Percentiles rank a stretch among this genome's conserved stretches.
These are phyloP conservation scores for Leptinotarsa undecemlineata DNA, from an alignment of 1,140 invertebrate genomes.

Conservation along the genomic window DNA sequence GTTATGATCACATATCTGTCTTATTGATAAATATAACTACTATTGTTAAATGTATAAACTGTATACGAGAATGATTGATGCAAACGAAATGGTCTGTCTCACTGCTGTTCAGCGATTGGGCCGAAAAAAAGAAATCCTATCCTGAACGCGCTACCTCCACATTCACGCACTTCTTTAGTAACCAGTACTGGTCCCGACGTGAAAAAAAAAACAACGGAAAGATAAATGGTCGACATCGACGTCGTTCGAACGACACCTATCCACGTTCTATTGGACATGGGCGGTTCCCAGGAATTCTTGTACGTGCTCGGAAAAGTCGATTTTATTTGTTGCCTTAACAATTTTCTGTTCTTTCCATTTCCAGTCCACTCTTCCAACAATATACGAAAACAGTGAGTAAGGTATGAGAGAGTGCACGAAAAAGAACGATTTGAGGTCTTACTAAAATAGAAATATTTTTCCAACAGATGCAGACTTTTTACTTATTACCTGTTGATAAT, in stretches of 20 bases:
- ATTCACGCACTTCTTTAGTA: neutral
- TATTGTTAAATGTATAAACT: too few relatives aligned
- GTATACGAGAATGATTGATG: too few relatives aligned
- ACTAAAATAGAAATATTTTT: too few relatives aligned
- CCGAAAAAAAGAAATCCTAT: neutral
- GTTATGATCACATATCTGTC: too few relatives aligned
- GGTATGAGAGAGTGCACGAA: too few relatives aligned
- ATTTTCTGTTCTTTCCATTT: neutral
- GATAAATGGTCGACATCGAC: constrained; percentile 4
- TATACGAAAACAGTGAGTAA: neutral
- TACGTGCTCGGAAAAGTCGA: constrained; percentile 2
- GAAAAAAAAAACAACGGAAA: neutral
- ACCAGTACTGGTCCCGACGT: neutral
- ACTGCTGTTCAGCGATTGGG: too few relatives aligned
- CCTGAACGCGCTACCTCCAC: neutral
- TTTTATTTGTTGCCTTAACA: neutral
- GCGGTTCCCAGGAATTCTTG: neutral
- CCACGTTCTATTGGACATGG: constrained; percentile 2
- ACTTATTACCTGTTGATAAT: too few relatives aligned
- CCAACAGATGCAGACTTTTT: too few relatives aligned
- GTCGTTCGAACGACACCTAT: constrained; percentile 4
- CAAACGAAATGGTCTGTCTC: too few relatives aligned
- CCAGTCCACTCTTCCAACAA: neutral
- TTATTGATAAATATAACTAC: too few relatives aligned
- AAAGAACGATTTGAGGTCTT: too few relatives aligned